Base-by-base conservation (phyloP, 2,113 vertebrate species). In the Periophthalmus modestus region DNA sequence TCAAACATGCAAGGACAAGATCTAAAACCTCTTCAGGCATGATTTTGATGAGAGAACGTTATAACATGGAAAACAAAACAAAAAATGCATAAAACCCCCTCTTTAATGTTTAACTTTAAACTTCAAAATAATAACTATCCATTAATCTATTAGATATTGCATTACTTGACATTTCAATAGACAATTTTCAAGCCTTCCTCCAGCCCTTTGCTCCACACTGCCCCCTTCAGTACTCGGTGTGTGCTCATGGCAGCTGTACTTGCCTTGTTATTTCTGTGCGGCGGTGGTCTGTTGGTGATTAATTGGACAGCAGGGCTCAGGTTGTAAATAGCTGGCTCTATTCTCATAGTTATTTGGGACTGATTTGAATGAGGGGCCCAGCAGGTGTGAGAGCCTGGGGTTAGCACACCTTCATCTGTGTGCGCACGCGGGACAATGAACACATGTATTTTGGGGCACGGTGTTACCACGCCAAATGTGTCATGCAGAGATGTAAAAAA, bases 261-360 rank as follows among this genome's bases (percentile, higher is more conserved):
- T 77, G 65, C 80, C 71, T 77, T 86, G 86, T 81, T 66, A 75
- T 79, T 89, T 89, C 78, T 74, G 87, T 65, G 15, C 74, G 59
- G 74, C 82, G 76, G 81, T 77, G 83, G 73, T 75, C 84, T 72
- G 82, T 50, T 28, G 74, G 66, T 85, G 85, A 83, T 85, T 88
- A 85, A 88, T 87, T 85, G 66, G 80, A 81, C 13, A 23, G 74
- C 2, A 57, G 74, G 58, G 78, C 88, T 88, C 72, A 69, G 77
- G 87, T 84, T 87, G 82, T 85, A 91, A 89, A 89, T 90, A 86
- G 85, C 89, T 81, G 85, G 85, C 16, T 83, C 81, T 87, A 80
- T n/a, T 86, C 81, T 81, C 71, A 76, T 59, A 82, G 55, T 84
- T 83, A 81, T 89, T 87, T 71, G 78, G 74, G 73, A 69, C 83